Percentiles rank a stretch among this genome's conserved stretches.
These are phyloP conservation scores for Aurelia aurita complex sp. Pacific DNA, from an alignment of 30 jellyfish, hydroid and myxozoan species.

Conservation along the genomic window DNA sequence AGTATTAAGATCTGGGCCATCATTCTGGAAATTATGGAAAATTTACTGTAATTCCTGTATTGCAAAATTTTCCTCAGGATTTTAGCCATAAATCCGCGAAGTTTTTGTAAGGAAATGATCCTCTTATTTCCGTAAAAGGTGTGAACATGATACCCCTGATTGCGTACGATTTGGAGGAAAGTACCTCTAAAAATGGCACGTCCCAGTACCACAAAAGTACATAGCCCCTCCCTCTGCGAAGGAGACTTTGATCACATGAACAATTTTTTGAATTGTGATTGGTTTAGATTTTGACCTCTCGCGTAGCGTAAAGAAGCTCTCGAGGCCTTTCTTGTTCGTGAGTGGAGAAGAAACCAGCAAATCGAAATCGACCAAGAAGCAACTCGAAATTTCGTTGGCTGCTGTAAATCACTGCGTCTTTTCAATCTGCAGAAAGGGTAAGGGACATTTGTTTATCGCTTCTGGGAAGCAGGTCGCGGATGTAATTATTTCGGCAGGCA, in stretches of 20 bases:
- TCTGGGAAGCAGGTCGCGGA: constrained; percentile 21
- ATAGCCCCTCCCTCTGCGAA: neutral
- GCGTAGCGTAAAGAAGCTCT: constrained; percentile 50
- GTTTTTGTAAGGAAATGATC: too few relatives aligned
- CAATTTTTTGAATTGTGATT: constrained; percentile 1
- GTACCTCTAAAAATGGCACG: too few relatives aligned
- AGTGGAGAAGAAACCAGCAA: constrained; percentile 87
- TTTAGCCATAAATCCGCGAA: too few relatives aligned
- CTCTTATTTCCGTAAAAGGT: too few relatives aligned
- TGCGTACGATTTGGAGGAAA: too few relatives aligned
- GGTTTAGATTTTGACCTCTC: constrained; percentile 64
- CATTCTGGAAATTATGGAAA: too few relatives aligned
- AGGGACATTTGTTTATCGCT: constrained; percentile 27
- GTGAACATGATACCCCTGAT: too few relatives aligned
- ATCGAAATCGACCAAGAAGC: constrained; percentile 72
- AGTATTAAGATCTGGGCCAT: too few relatives aligned
- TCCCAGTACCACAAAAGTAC: too few relatives aligned
- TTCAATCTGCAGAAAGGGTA: constrained; percentile 52
- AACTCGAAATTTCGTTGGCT: constrained; percentile 90
- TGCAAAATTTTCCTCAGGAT: too few relatives aligned
- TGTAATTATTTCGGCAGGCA: neutral
- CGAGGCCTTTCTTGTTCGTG: constrained; percentile 83
- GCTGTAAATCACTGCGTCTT: constrained; percentile 50
- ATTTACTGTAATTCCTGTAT: too few relatives aligned
- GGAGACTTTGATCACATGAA: constrained; percentile 20